These are phyloP conservation scores for Magallana ariakensis DNA, from an alignment of 1,140 invertebrate species.

Conservation along the genomic window DNA sequence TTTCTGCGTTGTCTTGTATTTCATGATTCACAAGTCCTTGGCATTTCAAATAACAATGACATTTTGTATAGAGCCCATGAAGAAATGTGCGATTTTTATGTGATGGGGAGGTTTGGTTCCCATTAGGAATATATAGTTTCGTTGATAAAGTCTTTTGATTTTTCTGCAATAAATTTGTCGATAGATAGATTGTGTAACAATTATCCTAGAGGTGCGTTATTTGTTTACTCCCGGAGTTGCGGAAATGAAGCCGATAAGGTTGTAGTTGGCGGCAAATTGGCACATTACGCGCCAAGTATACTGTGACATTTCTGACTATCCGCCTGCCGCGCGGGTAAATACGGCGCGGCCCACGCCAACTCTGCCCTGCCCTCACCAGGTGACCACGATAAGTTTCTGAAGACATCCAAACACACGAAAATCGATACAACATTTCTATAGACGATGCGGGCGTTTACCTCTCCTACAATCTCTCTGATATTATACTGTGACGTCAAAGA, in stretches of 20 bases:
- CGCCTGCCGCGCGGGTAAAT: neutral
- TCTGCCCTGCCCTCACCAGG: neutral
- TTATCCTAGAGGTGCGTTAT: too few relatives aligned
- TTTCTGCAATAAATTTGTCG: too few relatives aligned
- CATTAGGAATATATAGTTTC: too few relatives aligned
- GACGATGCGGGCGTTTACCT: neutral
- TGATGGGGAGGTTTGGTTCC: too few relatives aligned
- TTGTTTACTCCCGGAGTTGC: too few relatives aligned
- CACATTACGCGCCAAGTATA: neutral
- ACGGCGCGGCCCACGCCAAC: neutral
- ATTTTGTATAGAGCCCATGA: too few relatives aligned
- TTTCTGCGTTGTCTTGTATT: too few relatives aligned
- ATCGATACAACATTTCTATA: slow-evolving; percentile 16
- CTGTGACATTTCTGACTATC: neutral
- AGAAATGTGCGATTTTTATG: too few relatives aligned
- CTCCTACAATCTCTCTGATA: slow-evolving; percentile 2
- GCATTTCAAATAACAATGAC: too few relatives aligned
- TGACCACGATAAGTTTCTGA: neutral
- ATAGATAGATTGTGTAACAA: too few relatives aligned
- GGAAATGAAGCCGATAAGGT: neutral
- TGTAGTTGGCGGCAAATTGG: neutral
- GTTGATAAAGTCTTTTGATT: too few relatives aligned
- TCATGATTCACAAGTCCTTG: too few relatives aligned
- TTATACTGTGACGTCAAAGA: neutral
- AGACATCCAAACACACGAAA: neutral